A percentile compares a stretch with the other conserved stretches of the same genome.
phyloP scores from a whole-genome alignment of 1,140 invertebrate genomes.

The Diprion similis region DNA sequence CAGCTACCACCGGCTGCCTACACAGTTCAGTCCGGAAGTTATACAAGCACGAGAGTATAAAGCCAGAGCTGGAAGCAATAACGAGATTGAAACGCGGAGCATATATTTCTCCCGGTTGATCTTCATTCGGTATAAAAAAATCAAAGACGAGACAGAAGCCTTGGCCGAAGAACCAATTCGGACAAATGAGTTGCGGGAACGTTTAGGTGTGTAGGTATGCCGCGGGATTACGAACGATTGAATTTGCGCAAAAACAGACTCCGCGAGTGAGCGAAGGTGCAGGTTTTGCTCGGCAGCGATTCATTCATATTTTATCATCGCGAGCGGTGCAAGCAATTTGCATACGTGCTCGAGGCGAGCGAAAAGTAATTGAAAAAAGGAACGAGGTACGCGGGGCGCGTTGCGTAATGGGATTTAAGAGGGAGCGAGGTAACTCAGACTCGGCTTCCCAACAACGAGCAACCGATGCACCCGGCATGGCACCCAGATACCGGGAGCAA shows the following conservation, averaged over 20 bases:
- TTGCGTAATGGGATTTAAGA: conserved; percentile 8
- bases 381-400: neutral
- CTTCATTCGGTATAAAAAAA: no score
- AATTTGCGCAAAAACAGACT: neutral
- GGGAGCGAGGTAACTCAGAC: conserved; percentile 17
- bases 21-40: no score
- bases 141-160: neutral
- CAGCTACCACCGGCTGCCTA: no score
- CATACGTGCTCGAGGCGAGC: conserved; percentile 27
- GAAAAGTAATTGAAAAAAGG: conserved; percentile 4
- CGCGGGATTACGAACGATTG: neutral
- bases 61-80: neutral
- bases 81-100: neutral
- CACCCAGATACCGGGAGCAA: conserved; percentile 18
- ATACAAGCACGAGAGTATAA: neutral
- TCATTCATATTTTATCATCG: conserved; percentile 40
- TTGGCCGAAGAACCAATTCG: neutral
- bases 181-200: neutral
- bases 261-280: neutral
- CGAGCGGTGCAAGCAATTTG: conserved; percentile 30
- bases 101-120: no score
- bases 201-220: no score
- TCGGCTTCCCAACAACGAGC: conserved; percentile 14
- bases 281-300: conserved; percentile 19
- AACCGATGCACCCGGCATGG: conserved; percentile 30